phyloP scores from a whole-genome alignment of 2,888 invertebrate genomes.

The Ethmia dodecea region DNA sequence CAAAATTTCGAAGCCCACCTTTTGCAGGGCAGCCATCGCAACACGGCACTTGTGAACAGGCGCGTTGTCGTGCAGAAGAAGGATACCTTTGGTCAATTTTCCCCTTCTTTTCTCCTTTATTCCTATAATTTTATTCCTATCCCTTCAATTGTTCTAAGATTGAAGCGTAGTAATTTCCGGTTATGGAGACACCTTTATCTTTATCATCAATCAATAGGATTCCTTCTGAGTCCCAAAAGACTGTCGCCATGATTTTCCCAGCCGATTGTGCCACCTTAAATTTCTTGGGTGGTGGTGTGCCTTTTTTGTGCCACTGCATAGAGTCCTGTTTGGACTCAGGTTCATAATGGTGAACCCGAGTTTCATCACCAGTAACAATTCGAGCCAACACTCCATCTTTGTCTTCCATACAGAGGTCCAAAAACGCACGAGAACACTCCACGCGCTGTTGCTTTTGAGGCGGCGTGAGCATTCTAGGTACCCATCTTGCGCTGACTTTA shows the following conservation, averaged over 20 bases:
- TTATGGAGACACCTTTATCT: slow-evolving; percentile 12
- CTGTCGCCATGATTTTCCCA: slow-evolving; percentile 8
- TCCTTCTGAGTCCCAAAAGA: slow-evolving; percentile 12
- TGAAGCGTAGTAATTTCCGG: slow-evolving; percentile 14
- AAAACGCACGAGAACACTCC: slow-evolving; percentile 9
- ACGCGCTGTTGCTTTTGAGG: slow-evolving; percentile 21
- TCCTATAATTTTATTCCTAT: too few relatives aligned
- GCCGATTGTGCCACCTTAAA: not conserved
- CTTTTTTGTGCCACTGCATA: not conserved
- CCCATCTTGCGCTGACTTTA: slow-evolving; percentile 27
- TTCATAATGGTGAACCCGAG: not conserved
- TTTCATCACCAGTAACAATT: not conserved
- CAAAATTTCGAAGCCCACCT: slow-evolving; percentile 11
- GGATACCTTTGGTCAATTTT: slow-evolving; percentile 12
- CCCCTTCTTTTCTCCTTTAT: slow-evolving; percentile 9
- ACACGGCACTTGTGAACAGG: slow-evolving; percentile 16
- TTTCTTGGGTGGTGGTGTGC: not conserved
- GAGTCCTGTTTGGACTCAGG: not conserved
- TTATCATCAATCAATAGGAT: slow-evolving; percentile 15
- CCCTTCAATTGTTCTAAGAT: slow-evolving; percentile 17
- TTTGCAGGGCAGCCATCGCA: slow-evolving; percentile 15
- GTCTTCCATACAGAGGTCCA: not conserved
- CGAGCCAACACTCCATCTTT: not conserved
- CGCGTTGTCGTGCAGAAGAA: slow-evolving; percentile 17
- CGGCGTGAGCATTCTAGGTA: slow-evolving; percentile 10